phyloP scores from a whole-genome alignment of 2,113 vertebrate genomes.

The Mellivora capensis region DNA sequence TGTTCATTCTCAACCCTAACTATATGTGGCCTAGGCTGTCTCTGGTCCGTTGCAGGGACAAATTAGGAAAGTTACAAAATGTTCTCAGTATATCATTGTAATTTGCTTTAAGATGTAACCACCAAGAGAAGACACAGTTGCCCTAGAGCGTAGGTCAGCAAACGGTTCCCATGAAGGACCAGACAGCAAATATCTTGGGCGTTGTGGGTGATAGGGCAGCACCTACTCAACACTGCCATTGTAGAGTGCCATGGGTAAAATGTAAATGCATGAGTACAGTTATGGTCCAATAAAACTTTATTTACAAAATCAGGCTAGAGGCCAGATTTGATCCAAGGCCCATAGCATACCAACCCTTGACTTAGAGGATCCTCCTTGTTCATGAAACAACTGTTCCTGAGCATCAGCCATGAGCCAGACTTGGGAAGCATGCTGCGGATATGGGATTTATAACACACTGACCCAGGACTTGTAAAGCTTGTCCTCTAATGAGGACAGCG shows the following conservation, averaged over 20 bases:
- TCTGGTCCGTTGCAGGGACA: not conserved
- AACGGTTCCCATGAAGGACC: not conserved
- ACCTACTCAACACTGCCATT: not conserved
- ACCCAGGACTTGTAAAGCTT: not conserved
- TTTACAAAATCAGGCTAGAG: not conserved
- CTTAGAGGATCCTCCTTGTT: not conserved
- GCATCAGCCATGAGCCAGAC: not conserved
- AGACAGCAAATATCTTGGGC: not conserved
- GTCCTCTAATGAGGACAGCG: too few relatives aligned
- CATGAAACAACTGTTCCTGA: not conserved
- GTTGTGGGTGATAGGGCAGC: not conserved
- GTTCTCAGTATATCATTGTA: not conserved
- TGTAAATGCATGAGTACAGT: not conserved
- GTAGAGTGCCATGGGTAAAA: not conserved
- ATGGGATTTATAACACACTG: too few relatives aligned
- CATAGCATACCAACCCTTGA: not conserved
- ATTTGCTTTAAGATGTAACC: not conserved
- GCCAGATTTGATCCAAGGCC: not conserved
- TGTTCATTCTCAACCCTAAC: not conserved
- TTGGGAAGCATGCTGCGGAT: fast-evolving
- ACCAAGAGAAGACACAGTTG: not conserved
- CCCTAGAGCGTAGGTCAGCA: not conserved
- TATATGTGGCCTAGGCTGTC: not conserved
- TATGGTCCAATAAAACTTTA: not conserved
- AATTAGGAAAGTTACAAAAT: not conserved